A percentile compares a stretch with the other conserved stretches of the same genome.
These are phyloP conservation scores for Philereme vetulata DNA, from an alignment of 2,888 invertebrate species.

Conservation along the genomic window DNA sequence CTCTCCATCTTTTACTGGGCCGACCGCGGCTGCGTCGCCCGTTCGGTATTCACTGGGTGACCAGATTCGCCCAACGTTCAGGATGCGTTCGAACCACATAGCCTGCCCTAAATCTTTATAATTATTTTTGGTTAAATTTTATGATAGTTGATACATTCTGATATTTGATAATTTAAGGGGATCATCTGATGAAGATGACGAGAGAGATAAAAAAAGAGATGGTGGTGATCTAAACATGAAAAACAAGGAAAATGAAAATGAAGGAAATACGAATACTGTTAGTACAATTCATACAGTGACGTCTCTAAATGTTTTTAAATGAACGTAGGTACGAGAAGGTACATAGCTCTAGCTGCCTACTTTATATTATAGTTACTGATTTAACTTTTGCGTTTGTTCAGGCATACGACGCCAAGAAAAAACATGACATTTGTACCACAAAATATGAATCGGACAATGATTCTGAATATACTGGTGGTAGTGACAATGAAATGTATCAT, in stretches of 20 bases:
- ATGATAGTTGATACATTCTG: neutral
- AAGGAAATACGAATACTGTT: neutral
- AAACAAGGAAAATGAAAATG: constrained; percentile 3
- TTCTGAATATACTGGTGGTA: constrained; percentile 14
- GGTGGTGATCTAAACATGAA: constrained; percentile 8
- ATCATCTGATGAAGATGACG: constrained; percentile 31
- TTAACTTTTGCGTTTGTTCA: constrained; percentile 6
- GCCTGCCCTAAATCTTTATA: too few relatives aligned
- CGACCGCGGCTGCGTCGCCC: too few relatives aligned
- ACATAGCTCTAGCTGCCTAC: neutral
- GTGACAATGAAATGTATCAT: constrained; percentile 7
- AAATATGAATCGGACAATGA: constrained; percentile 11
- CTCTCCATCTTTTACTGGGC: too few relatives aligned
- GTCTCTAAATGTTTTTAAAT: too few relatives aligned
- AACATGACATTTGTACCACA: neutral
- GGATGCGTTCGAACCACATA: too few relatives aligned
- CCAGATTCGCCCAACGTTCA: too few relatives aligned
- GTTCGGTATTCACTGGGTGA: too few relatives aligned
- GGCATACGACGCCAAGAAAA: neutral
- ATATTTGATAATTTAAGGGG: constrained; percentile 27
- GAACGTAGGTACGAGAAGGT: neutral
- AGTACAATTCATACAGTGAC: neutral
- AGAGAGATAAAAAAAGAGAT: constrained; percentile 20
- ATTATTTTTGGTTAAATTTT: too few relatives aligned
- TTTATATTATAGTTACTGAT: neutral